Evolutionary conservation across 2,113 vertebrate genomes (phyloP).

Genomic region (Turnix velox): DNA sequence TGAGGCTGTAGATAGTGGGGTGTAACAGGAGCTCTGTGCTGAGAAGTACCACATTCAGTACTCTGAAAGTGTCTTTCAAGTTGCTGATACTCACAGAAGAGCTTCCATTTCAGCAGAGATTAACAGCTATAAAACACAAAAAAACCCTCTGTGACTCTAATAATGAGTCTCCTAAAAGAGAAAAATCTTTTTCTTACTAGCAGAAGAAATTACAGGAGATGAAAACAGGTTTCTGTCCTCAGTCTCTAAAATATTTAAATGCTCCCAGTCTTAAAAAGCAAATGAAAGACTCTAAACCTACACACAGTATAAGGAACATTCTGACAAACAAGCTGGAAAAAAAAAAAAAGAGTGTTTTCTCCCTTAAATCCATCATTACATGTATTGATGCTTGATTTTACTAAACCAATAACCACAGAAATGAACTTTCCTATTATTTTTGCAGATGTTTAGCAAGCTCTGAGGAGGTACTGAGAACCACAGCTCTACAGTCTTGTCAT

Average conservation of each 20-base stretch:
- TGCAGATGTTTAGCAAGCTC: not conserved
- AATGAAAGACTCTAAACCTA: not conserved
- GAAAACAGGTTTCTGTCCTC: not conserved
- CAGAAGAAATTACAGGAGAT: not conserved
- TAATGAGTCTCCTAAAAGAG: not conserved
- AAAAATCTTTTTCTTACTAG: not conserved
- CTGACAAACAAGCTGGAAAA: not conserved
- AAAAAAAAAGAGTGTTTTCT: too few relatives aligned
- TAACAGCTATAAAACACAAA: not conserved
- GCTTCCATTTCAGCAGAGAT: constrained; percentile 11
- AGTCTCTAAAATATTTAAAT: not conserved
- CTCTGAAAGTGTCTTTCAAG: constrained; percentile 13
- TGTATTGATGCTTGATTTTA: not conserved
- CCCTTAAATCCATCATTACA: not conserved
- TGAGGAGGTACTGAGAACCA: not conserved
- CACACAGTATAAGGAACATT: not conserved
- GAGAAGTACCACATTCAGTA: not conserved
- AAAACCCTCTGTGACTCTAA: not conserved
- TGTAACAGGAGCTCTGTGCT: constrained; percentile 28
- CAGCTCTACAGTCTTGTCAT: not conserved
- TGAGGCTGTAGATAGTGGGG: not conserved
- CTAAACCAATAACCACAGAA: not conserved
- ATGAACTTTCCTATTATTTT: not conserved
- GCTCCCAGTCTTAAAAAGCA: not conserved
- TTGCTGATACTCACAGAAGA: constrained; percentile 7